phyloP scores from a whole-genome alignment of 2,113 vertebrate species.

The Sceloporus tristichus region DNA sequence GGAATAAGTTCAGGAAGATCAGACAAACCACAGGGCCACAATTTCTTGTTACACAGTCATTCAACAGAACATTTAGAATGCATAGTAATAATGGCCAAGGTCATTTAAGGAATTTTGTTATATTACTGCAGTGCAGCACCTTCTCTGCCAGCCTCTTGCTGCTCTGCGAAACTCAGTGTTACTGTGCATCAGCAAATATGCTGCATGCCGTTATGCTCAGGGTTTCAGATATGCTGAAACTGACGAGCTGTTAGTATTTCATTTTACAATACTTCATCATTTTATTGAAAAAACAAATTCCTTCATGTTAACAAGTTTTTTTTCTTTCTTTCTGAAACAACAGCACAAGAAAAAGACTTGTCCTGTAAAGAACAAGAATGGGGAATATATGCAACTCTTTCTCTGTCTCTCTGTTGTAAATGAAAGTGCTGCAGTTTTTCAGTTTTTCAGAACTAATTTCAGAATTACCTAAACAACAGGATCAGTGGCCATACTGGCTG shows the following conservation, averaged over 20 bases:
- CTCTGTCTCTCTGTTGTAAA: too few species aligned
- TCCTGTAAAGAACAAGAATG: too few species aligned
- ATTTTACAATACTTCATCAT: not conserved
- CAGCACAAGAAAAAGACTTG: too few species aligned
- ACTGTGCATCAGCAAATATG: slow-evolving; percentile 71
- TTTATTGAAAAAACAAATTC: too few species aligned
- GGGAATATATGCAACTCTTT: too few species aligned
- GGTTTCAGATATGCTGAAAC: slow-evolving; percentile 58
- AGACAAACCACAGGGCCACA: slow-evolving; percentile 39
- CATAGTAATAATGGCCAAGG: slow-evolving; percentile 57
- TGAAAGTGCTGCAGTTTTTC: too few species aligned
- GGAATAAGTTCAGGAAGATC: slow-evolving; percentile 39
- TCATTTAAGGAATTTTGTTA: slow-evolving; percentile 55
- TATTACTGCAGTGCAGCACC: slow-evolving; percentile 72
- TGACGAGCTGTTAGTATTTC: slow-evolving; percentile 62
- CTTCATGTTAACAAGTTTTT: too few species aligned
- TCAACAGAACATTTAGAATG: not conserved
- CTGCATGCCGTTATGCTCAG: slow-evolving; percentile 57
- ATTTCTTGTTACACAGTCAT: slow-evolving; percentile 4
- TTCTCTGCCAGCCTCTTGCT: slow-evolving; percentile 62
- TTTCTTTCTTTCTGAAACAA: too few species aligned
- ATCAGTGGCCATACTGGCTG: too few species aligned
- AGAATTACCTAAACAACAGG: too few species aligned
- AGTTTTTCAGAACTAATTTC: too few species aligned
- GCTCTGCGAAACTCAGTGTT: slow-evolving; percentile 64